phyloP scores from a whole-genome alignment of 2,888 invertebrate genomes.

The Azorinus chamasolen region DNA sequence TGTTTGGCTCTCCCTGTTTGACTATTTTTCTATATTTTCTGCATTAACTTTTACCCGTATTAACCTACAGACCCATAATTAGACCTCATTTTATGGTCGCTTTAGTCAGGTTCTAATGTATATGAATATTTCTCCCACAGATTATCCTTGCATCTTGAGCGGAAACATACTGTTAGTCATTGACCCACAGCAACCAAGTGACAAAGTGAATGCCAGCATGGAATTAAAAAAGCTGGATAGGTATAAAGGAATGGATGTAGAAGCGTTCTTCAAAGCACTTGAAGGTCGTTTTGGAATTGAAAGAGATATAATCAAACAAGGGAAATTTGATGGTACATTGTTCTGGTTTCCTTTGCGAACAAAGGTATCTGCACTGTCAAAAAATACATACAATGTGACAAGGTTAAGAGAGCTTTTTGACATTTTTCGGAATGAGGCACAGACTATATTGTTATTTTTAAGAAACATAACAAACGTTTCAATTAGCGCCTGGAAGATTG shows the following conservation, averaged over 20 bases:
- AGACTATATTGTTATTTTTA: constrained; percentile 80
- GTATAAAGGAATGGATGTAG: constrained; percentile 52
- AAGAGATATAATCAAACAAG: constrained; percentile 49
- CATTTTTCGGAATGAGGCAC: constrained; percentile 76
- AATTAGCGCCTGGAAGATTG: not conserved
- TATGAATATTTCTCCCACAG: constrained; percentile 59
- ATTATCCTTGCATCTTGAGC: constrained; percentile 80
- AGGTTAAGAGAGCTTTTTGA: constrained; percentile 74
- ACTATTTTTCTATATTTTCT: too few relatives aligned
- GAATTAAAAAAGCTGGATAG: constrained; percentile 37
- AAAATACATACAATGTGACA: constrained; percentile 66
- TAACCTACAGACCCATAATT: too few relatives aligned
- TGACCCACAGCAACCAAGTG: constrained; percentile 73
- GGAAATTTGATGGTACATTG: constrained; percentile 74
- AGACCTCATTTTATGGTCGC: too few relatives aligned
- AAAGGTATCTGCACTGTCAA: constrained; percentile 74
- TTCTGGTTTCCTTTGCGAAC: constrained; percentile 82
- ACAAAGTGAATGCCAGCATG: constrained; percentile 58
- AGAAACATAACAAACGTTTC: constrained; percentile 75
- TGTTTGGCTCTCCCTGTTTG: too few relatives aligned
- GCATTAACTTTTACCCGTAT: too few relatives aligned
- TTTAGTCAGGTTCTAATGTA: too few relatives aligned
- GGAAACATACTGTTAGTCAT: constrained; percentile 77
- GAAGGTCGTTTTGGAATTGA: constrained; percentile 69
- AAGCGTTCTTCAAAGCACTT: constrained; percentile 64